These are phyloP conservation scores for Artibeus lituratus DNA, from an alignment of 2,797 vertebrate genomes.

Conservation along the genomic window DNA sequence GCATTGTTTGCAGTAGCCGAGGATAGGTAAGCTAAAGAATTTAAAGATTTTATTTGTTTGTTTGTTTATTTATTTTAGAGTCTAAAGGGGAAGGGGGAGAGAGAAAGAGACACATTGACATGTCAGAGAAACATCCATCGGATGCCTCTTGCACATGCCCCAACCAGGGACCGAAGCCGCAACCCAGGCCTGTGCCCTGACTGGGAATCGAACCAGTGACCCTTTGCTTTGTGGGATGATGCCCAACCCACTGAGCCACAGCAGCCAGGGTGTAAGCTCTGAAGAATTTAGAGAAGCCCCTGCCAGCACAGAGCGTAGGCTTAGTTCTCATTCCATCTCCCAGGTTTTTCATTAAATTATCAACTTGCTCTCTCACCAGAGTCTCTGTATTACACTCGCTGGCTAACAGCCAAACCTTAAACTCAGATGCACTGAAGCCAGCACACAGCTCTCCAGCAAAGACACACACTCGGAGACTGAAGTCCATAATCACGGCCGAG, in stretches of 20 bases:
- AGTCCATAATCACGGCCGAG: neutral
- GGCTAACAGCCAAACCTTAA: slow-evolving; percentile 50
- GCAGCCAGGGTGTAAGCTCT: neutral
- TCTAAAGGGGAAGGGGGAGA: neutral
- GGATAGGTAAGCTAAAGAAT: neutral
- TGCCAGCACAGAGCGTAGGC: neutral
- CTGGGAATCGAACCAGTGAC: too few species aligned
- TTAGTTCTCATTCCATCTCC: slow-evolving; percentile 49
- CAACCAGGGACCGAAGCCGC: too few species aligned
- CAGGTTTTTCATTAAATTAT: slow-evolving; percentile 52
- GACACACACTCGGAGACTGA: neutral
- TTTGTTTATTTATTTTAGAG: too few species aligned
- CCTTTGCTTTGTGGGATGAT: too few species aligned
- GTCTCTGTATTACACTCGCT: slow-evolving; percentile 35
- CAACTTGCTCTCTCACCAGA: slow-evolving; percentile 48
- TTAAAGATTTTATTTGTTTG: neutral
- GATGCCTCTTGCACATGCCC: neutral
- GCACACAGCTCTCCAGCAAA: slow-evolving; percentile 1
- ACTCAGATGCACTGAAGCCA: slow-evolving; percentile 43
- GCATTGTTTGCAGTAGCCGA: neutral
- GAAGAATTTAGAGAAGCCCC: slow-evolving; percentile 31
- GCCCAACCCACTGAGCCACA: too few species aligned
- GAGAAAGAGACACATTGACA: neutral
- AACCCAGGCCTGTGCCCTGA: too few species aligned
- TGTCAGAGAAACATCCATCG: neutral